Percentiles rank a stretch among this genome's conserved stretches.
Evolutionary conservation across 1,140 invertebrate species (phyloP).

Genomic region (Drosophila funebris): DNA sequence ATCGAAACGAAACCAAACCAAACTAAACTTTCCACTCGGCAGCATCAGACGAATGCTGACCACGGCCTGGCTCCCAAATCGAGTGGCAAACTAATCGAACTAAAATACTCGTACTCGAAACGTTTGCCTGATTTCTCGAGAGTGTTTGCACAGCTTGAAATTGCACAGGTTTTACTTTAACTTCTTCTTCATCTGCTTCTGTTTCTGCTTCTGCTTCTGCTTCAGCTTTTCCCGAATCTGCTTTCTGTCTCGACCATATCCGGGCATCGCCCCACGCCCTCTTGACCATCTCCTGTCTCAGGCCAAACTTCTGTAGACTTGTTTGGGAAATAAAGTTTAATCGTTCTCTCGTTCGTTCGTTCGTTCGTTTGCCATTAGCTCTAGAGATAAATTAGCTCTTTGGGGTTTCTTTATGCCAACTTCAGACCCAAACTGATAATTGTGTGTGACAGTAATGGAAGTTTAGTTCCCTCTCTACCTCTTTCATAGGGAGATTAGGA

Average conservation of each 20-base stretch:
- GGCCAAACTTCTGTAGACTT: conserved; percentile 49
- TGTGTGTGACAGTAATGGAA: conserved; percentile 30
- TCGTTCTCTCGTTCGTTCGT: conserved; percentile 35
- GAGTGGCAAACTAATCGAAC: conserved; percentile 73
- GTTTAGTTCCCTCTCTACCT: neutral
- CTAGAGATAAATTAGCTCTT: conserved; percentile 68
- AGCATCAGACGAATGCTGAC: conserved; percentile 40
- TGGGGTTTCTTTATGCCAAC: conserved; percentile 19
- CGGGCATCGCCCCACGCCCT: neutral
- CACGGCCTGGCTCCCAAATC: conserved; percentile 21
- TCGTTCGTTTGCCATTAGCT: conserved; percentile 25
- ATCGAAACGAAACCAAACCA: neutral
- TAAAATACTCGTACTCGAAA: conserved; percentile 63
- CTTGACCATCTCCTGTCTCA: neutral
- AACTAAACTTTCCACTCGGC: conserved; percentile 15
- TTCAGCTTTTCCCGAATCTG: neutral
- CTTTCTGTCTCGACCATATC: neutral
- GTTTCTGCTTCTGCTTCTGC: neutral
- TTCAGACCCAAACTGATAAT: conserved; percentile 42
- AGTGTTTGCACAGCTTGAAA: conserved; percentile 63
- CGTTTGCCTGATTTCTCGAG: conserved; percentile 76
- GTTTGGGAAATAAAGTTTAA: conserved; percentile 30
- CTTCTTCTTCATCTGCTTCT: conserved; percentile 9
- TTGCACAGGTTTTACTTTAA: conserved; percentile 51
- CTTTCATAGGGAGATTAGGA: neutral